Base-by-base conservation (phyloP, 2,888 invertebrate species). In the Cryptus viduatorius region DNA sequence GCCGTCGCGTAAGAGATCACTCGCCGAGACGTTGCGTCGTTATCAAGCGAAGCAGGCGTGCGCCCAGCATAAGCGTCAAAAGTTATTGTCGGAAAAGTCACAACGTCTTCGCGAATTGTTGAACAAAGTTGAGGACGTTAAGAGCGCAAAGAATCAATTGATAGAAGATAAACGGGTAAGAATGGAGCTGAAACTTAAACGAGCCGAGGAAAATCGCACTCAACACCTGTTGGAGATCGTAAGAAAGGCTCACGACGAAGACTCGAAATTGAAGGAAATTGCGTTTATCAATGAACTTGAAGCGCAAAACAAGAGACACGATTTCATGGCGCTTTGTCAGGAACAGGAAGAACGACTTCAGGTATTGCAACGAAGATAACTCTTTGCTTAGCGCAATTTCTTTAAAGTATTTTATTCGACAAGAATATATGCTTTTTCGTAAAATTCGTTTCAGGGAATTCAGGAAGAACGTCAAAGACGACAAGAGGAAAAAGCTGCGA, bases 231-330 rank as follows among this genome's bases (percentile, higher is more conserved):
- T 96, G 93, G 97, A 96, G 92, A 98, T 98, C 87, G 97, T 98
- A 0, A 96, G 97, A 88, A 99, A 99, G 93, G 99, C 99, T 0
- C 99, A 99, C 91, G 99, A 99, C 89, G 99, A 99, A 92, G 99
- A 99, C 89, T 98, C 98, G 82, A 99, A 99, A 93, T 95, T 98
- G 4, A 97, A 98, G 86, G 99, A 99, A 95, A 99, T 99, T 77
- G 98, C 98, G 14, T 99, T 99, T 93, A 99, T 99, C 82, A 99
- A 99, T 93, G 98, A 98, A 89, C 94, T 99, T 59, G 98, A 99
- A 92, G 98, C 98, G 0, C 98, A 98, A 94, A 98, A 99, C 93
- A 97, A 98, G 90, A 95, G 98, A 0, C 97, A 98, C 91, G 99
- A 99, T 94, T 97, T 99, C 90, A 95, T 98, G 91, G 97, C 97